These are phyloP conservation scores for Drosophila nasuta DNA, from an alignment of 1,140 invertebrate species.

Conservation along the genomic window DNA sequence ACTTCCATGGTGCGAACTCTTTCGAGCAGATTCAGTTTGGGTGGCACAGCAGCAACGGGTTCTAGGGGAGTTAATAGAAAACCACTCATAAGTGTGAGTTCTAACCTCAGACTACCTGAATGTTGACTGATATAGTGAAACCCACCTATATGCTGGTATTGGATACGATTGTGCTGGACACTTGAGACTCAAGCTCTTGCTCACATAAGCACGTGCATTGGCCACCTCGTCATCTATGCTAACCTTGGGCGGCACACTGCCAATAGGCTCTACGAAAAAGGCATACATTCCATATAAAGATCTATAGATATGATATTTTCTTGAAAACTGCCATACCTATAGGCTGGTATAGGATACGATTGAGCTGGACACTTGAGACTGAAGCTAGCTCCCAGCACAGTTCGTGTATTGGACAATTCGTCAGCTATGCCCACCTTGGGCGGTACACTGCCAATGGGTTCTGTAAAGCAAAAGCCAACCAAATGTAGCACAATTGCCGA, in stretches of 20 bases:
- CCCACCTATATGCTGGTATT: constrained; percentile 87
- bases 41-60: constrained; percentile 78
- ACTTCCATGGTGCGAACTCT: constrained; percentile 86
- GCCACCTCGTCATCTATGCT: constrained; percentile 90
- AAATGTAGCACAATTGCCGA: background rate
- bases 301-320: background rate
- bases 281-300: background rate
- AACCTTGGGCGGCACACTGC: constrained; percentile 91
- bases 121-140: constrained; percentile 45
- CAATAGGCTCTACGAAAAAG: constrained; percentile 89
- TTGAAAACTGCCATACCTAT: constrained; percentile 85
- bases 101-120: constrained; percentile 44
- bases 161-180: constrained; percentile 89
- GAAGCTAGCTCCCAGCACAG: constrained; percentile 73
- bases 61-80: constrained; percentile 31
- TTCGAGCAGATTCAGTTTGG: constrained; percentile 85
- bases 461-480: constrained; percentile 84
- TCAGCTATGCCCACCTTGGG: constrained; percentile 91
- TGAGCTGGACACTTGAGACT: constrained; percentile 88
- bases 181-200: constrained; percentile 86
- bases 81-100: too few relatives aligned
- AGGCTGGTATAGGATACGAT: constrained; percentile 88
- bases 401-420: constrained; percentile 88
- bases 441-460: constrained; percentile 90
- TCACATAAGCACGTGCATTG: constrained; percentile 85